phyloP scores from a whole-genome alignment of 2,113 vertebrate genomes.

The Alligator sinensis region DNA sequence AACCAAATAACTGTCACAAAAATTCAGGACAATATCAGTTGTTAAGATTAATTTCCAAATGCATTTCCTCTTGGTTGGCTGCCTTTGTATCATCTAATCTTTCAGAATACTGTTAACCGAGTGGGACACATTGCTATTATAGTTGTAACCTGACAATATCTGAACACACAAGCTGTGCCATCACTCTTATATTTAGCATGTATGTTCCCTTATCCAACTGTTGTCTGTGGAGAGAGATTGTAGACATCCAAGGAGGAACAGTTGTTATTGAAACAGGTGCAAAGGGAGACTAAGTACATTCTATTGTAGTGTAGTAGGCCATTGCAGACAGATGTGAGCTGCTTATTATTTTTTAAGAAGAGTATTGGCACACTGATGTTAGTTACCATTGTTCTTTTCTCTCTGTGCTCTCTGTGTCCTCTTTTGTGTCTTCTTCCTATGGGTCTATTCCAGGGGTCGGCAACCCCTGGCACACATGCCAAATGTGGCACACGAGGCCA shows the following conservation, averaged over 20 bases:
- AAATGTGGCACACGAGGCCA: too few species aligned
- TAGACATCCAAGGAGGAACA: not conserved
- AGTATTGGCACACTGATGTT: too few species aligned
- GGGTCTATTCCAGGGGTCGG: too few species aligned
- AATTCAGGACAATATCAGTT: not conserved
- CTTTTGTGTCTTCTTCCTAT: too few species aligned
- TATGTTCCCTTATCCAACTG: not conserved
- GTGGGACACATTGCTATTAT: not conserved
- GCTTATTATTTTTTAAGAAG: too few species aligned
- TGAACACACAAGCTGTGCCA: not conserved
- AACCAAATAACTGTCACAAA: not conserved
- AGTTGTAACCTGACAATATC: not conserved
- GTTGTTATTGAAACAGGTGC: not conserved
- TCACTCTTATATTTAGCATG: not conserved
- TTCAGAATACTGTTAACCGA: not conserved
- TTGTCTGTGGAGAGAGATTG: not conserved
- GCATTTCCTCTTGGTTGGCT: not conserved
- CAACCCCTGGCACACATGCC: too few species aligned
- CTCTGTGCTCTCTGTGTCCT: too few species aligned
- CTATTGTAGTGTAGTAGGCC: slow-evolving; percentile 35
- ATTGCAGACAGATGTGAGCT: slow-evolving; percentile 46
- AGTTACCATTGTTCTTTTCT: too few species aligned
- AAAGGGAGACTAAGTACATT: not conserved
- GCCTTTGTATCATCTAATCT: not conserved
- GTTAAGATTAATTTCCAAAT: not conserved